phyloP scores from a whole-genome alignment of 2,888 invertebrate species.

The Chrysotoxum bicinctum region DNA sequence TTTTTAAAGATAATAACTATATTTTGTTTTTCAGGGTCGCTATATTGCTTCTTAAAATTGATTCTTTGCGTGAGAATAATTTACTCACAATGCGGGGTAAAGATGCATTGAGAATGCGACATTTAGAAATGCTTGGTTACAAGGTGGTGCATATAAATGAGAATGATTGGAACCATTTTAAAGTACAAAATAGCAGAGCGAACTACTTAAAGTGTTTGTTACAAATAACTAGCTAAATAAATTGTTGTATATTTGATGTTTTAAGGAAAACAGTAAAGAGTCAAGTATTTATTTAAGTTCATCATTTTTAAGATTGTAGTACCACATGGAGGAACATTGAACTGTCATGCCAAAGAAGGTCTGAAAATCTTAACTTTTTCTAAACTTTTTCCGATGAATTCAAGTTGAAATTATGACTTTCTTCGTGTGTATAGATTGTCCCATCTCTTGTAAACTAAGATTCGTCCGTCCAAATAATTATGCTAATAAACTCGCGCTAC shows the following conservation, averaged over 20 bases:
- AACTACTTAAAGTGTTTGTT: constrained; percentile 81
- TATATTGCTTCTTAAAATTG: constrained; percentile 81
- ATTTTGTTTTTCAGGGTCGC: constrained; percentile 77
- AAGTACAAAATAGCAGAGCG: constrained; percentile 81
- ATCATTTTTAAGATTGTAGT: too few relatives aligned
- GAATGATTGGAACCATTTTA: constrained; percentile 83
- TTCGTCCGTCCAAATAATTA: too few relatives aligned
- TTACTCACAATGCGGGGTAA: constrained; percentile 82
- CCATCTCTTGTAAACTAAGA: too few relatives aligned
- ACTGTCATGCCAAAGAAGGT: too few relatives aligned
- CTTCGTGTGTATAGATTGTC: too few relatives aligned
- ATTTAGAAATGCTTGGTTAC: constrained; percentile 86
- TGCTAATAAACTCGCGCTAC: too few relatives aligned
- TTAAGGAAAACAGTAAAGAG: too few relatives aligned
- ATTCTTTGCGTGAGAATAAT: constrained; percentile 82
- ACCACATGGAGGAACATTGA: too few relatives aligned
- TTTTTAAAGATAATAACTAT: background rate
- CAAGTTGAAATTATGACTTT: too few relatives aligned
- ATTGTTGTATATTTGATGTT: background rate
- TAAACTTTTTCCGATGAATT: too few relatives aligned
- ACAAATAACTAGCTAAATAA: constrained; percentile 75
- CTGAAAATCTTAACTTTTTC: too few relatives aligned
- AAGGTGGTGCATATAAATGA: constrained; percentile 83
- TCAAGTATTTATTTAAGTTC: too few relatives aligned
- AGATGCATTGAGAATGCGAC: constrained; percentile 83